Conservation (phyloP, 1,140 invertebrate genomes). For the Homarus americanus region DNA sequence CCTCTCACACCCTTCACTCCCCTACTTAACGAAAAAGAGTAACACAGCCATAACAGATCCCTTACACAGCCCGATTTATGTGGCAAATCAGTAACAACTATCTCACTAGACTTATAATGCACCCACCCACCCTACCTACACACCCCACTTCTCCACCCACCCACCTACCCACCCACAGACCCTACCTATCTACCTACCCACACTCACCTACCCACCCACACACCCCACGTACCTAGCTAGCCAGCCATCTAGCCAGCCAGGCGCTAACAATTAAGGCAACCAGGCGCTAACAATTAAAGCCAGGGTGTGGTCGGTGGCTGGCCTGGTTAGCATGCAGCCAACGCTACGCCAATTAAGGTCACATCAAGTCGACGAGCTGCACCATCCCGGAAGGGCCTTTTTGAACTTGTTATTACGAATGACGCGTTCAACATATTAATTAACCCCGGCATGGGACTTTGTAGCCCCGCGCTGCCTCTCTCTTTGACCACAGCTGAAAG, state of each 20-base stretch:
- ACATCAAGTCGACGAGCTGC: conserved; percentile 14
- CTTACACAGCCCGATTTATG: too few species aligned
- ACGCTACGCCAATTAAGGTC: conserved; percentile 33
- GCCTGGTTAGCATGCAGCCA: conserved; percentile 26
- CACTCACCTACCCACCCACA: not conserved
- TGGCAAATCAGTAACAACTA: too few species aligned
- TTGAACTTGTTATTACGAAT: conserved; percentile 8
- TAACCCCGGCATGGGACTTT: conserved; percentile 4
- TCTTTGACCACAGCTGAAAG: not conserved
- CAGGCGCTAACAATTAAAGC: conserved; percentile 39
- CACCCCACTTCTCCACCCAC: not conserved
- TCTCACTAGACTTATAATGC: too few species aligned
- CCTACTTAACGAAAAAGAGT: too few species aligned
- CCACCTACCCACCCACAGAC: not conserved
- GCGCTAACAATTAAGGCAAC: conserved; percentile 24
- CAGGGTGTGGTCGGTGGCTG: conserved; percentile 10
- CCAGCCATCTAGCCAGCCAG: conserved; percentile 7
- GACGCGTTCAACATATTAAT: conserved; percentile 18
- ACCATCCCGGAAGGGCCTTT: conserved; percentile 27
- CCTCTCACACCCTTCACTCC: too few species aligned
- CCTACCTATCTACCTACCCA: not conserved
- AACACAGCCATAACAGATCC: too few species aligned
- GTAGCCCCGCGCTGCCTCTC: not conserved
- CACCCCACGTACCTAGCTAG: not conserved
- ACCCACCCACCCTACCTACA: too few species aligned